Base-by-base conservation (phyloP, 2,113 vertebrate species). In the Pteronura brasiliensis region DNA sequence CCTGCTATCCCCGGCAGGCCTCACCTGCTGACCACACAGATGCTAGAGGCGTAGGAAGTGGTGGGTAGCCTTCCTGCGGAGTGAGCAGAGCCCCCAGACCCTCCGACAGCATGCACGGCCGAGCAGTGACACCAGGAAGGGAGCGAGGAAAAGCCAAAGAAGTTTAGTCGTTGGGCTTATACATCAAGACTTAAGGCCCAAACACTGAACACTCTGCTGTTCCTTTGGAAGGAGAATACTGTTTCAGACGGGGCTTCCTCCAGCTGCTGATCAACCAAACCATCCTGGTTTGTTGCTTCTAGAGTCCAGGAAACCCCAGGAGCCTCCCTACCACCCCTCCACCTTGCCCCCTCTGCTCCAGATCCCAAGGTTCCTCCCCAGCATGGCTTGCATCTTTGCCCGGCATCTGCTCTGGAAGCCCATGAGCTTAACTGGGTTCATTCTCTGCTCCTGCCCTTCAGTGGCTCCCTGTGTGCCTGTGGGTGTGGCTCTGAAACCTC, bases 401-500 rank as follows among this genome's bases (percentile, higher is more conserved):
- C 10, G 20, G 18, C 2, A 0, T 49, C 61, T 31, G n/a, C 10
- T 1, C n/a, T 20, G 63, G n/a, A 93, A 42, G 17, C 13, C 93
- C 93, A 52, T 3, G 31, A 7, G 36, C 74, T 18, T 61, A 71
- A 1, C 67, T 25, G 52, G 1, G 8, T 39, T n/a, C 12, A 13
- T 29, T 11, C 1, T 6, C 76, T 49, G 31, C 31, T 44, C 74
- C 80, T 79, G 81, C 47, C 29, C 10, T n/a, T 69, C 57, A 74
- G 23, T 47, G 69, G 86, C 7, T 76, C 34, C 55, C 71, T 67
- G 21, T n/a, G 14, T 34, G 6, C 84, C 34, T 87, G 82, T 59
- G 63, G 36, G 36, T 27, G 82, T 72, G 90, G 49, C 83, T n/a
- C 92, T 83, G 72, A 80, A 47, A 67, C 86, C 86, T 92, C 47